Evolutionary conservation across 2,113 vertebrate species (phyloP), one percentile per base, ranked within the genome.

Genomic region (Vidua macroura): DNA sequence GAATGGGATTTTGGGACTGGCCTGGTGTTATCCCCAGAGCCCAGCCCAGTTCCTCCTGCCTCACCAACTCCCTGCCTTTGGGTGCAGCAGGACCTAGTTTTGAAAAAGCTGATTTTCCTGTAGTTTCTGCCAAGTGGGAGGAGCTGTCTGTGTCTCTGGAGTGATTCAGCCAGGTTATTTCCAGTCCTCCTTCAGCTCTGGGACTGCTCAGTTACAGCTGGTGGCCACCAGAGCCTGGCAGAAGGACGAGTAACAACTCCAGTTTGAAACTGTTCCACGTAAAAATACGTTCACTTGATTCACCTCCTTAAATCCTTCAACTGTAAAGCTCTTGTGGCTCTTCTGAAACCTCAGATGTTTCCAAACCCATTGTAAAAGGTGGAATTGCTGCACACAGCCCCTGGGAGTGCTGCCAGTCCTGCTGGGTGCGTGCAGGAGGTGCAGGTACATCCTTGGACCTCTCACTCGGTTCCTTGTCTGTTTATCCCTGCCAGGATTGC

Each of bases 401-500:
- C 72, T 83, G 90, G 75, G 31, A 81, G 76, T 28, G 59, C 49
- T 46, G 62, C 70, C 64, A 69, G 75, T 20, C 27, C 68, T 53
- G 91, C 92, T 60, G 73, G 59, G 86, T 64, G 80, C 10, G 2
- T 43, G 67, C 88, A 86, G 87, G 76, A 82, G 80, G 60, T 66
- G 75, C 92, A 83, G 94, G 52, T 60, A 21, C 90, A 90, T 77
- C 93, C 88, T 56, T 7, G 72, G 77, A 67, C 86, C 92, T 88
- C 92, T 90, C 90, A 15, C 88, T 83, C 37, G 24, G 10, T 83
- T 63, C 86, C 68, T 88, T 78, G 88, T 88, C 86, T 90, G 72
- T 88, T 94, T 35, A 53, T 84, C 79, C 95, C 83, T 94, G 69
- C 90, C 59, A 88, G 94, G 76, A 81, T 5, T 88, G 96, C 92